A percentile compares a stretch with the other conserved stretches of the same genome.
Evolutionary conservation across 2,888 invertebrate genomes (phyloP).

Genomic region (Lycia hirtaria): DNA sequence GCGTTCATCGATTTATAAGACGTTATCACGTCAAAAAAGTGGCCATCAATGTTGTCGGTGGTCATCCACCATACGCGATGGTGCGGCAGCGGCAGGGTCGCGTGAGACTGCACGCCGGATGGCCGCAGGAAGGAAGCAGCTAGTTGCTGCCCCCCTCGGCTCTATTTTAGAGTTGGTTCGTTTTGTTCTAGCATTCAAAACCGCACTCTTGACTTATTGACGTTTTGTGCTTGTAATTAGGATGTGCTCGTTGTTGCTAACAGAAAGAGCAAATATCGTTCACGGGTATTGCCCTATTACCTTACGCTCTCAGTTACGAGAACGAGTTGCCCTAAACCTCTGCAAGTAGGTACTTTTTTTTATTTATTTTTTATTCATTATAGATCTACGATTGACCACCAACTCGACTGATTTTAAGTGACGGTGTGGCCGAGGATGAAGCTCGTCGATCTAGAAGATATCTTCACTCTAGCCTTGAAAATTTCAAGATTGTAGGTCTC

Average conservation of each 20-base stretch:
- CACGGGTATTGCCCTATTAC: conserved; percentile 3
- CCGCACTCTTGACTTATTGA: conserved; percentile 53
- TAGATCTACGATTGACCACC: too few relatives aligned
- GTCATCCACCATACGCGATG: conserved; percentile 51
- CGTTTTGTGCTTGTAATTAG: conserved; percentile 33
- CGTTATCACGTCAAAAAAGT: too few relatives aligned
- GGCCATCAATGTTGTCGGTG: conserved; percentile 41
- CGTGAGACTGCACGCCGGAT: conserved; percentile 82
- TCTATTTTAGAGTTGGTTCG: conserved; percentile 82
- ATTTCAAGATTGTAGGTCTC: too few relatives aligned
- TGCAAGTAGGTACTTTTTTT: not conserved
- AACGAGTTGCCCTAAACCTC: not conserved
- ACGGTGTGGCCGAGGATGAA: too few relatives aligned
- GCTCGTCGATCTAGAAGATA: too few relatives aligned
- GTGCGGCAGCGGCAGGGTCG: conserved; percentile 55
- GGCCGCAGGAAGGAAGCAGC: conserved; percentile 84
- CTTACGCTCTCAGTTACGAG: not conserved
- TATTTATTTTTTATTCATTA: too few relatives aligned
- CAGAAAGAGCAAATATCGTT: conserved; percentile 25
- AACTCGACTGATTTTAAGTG: too few relatives aligned
- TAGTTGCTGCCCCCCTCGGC: conserved; percentile 81
- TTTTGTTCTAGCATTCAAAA: conserved; percentile 70
- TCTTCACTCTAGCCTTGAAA: too few relatives aligned
- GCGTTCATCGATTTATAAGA: too few relatives aligned
- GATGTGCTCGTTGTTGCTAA: conserved; percentile 27